Base-by-base conservation (phyloP, 1,140 invertebrate species). In the Cherax quadricarinatus region DNA sequence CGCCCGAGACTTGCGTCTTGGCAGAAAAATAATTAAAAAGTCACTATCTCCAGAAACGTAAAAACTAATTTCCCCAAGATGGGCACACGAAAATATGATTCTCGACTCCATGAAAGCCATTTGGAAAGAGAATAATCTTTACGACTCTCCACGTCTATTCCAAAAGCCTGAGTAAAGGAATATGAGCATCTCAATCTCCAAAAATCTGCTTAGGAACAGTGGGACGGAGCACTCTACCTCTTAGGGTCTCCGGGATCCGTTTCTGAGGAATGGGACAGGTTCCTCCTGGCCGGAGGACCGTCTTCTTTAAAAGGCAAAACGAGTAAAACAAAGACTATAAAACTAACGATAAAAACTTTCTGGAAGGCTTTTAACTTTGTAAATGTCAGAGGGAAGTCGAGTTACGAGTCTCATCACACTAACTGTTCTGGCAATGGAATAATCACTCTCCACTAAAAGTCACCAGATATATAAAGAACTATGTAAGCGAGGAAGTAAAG, bases 121-220 rank as follows among this genome's bases (percentile, higher is more conserved):
- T 75, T 75, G n/a, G 7, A 30, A 21, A 21, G 62, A 75, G 70
- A 30, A 30, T 75, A 24, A 75, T 75, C 70, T 75, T 75, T 75
- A 75, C 24, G 24, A 30, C 70, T 75, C 70, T 75, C 66, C 21
- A 70, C 16, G 18, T 70, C 12, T 70, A 21, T 70, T 21, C 6
- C 66, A 6, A 6, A 70, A 70, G 66, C 12, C 21, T 70, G 21
- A 70, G 10, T 14, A 41, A 7, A 75, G 24, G 70, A 75, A 30
- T 75, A 75, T 75, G 70, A 75, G n/a, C 70, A 12, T 75, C 70
- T 75, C 70, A 75, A 75, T 75, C 70, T 75, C 70, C 21, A 30
- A 21, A 9, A 21, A 75, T 75, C 70, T 30, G 70, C n/a, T 30
- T 24, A 75, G 9, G 70, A 75, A 75, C n/a, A 75, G 70, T 30